Conservation (phyloP, 1,140 invertebrate species). For the Orchesella cincta region DNA sequence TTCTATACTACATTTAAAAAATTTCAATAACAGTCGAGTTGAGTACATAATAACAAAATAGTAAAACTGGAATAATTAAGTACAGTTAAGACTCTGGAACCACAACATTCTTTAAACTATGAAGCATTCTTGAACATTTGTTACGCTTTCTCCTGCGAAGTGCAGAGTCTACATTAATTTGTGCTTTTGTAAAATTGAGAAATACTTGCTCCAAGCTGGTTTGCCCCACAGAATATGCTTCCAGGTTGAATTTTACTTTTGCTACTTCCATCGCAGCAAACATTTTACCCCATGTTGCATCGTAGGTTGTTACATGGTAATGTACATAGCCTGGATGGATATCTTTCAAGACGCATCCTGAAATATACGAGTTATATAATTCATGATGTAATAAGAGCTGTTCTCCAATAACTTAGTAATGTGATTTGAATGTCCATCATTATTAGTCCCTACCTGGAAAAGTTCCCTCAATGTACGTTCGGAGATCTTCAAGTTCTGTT, state of each 20-base stretch:
- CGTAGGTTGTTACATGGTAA: slow-evolving; percentile 65
- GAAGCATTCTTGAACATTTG: not conserved
- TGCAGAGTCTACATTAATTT: slow-evolving; percentile 26
- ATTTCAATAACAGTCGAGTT: too few species aligned
- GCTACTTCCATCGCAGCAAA: slow-evolving; percentile 74
- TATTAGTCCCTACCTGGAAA: slow-evolving; percentile 42
- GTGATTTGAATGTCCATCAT: slow-evolving; percentile 17
- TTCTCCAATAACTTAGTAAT: not conserved
- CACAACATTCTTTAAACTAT: not conserved
- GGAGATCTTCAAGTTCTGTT: slow-evolving; percentile 47
- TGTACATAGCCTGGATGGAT: slow-evolving; percentile 64
- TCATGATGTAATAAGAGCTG: not conserved
- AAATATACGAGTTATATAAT: too few species aligned
- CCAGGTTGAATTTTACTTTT: slow-evolving; percentile 62
- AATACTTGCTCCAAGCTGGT: slow-evolving; percentile 78
- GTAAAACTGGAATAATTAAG: too few species aligned
- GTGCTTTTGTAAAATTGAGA: slow-evolving; percentile 22
- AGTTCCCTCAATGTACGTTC: slow-evolving; percentile 47
- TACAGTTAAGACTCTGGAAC: not conserved
- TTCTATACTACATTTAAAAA: too few species aligned
- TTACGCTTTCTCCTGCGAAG: not conserved
- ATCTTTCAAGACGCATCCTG: slow-evolving; percentile 48
- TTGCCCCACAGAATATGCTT: slow-evolving; percentile 82
- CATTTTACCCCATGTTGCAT: slow-evolving; percentile 69
- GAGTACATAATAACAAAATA: too few species aligned